Evolutionary conservation across 1,140 invertebrate genomes (phyloP).

Genomic region (Helicoverpa armigera): DNA sequence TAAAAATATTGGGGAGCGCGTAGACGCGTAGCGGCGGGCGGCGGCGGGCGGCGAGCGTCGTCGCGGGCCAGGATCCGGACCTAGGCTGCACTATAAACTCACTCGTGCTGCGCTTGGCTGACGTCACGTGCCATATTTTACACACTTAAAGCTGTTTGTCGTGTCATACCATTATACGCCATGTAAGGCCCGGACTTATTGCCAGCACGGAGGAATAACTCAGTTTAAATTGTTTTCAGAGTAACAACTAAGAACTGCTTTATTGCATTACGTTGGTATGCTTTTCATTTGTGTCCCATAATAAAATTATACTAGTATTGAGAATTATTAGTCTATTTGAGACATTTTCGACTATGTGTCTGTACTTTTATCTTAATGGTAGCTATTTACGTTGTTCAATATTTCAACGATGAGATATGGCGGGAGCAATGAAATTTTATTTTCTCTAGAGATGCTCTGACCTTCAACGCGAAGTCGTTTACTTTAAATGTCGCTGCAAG

Average conservation of each 20-base stretch:
- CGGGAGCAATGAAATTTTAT: conserved; percentile 48
- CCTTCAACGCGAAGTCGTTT: background rate
- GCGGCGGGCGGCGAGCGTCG: conserved; percentile 28
- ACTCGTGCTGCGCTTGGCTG: conserved; percentile 78
- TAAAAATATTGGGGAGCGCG: conserved; percentile 46
- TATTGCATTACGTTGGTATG: conserved; percentile 77
- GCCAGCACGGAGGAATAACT: conserved; percentile 76
- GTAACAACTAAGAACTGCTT: conserved; percentile 64
- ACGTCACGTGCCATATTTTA: conserved; percentile 84
- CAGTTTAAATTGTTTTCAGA: conserved; percentile 83
- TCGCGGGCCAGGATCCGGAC: conserved; percentile 63
- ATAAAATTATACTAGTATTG: conserved; percentile 78
- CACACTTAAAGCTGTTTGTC: conserved; percentile 86
- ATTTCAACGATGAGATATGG: conserved; percentile 63
- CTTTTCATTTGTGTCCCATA: conserved; percentile 73
- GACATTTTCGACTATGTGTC: conserved; percentile 68
- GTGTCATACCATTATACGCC: conserved; percentile 85
- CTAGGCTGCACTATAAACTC: conserved; percentile 74
- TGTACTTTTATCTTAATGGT: conserved; percentile 71
- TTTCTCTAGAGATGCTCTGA: conserved; percentile 17
- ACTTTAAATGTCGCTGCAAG: conserved; percentile 19
- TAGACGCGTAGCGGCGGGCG: conserved; percentile 35
- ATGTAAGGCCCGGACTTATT: conserved; percentile 84
- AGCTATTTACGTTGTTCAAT: conserved; percentile 63
- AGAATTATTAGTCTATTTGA: conserved; percentile 72